Evolutionary conservation across 2,797 vertebrate genomes (phyloP).

Genomic region (Ciconia nigra): DNA sequence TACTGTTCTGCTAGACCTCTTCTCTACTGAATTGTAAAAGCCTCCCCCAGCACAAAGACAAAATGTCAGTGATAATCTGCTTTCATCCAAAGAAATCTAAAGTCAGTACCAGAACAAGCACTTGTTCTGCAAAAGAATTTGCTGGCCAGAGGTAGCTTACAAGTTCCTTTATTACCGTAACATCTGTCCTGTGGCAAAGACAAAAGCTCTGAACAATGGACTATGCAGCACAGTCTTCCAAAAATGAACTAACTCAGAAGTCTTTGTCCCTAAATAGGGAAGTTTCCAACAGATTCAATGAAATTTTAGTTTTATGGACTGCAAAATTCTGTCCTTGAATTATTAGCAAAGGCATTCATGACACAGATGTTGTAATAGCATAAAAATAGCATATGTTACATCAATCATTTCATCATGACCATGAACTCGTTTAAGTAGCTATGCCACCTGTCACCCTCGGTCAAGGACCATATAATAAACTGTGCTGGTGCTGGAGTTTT

Average conservation of each 20-base stretch:
- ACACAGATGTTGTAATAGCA: background rate
- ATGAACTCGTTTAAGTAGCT: background rate
- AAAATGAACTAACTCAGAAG: background rate
- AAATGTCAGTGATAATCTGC: background rate
- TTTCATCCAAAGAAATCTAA: background rate
- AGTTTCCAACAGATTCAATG: background rate
- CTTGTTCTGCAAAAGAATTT: background rate
- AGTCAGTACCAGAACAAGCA: background rate
- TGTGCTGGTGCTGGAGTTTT: background rate
- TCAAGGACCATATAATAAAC: background rate
- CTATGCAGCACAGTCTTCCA: background rate
- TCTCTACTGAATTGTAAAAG: background rate
- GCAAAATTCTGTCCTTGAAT: background rate
- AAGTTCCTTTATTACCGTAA: background rate
- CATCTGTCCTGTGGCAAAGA: background rate
- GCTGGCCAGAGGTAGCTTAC: background rate
- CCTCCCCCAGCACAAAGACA: background rate
- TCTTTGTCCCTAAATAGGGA: background rate
- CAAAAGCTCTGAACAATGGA: background rate
- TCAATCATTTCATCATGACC: background rate
- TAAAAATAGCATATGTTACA: background rate
- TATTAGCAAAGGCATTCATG: background rate
- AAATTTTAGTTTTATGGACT: background rate
- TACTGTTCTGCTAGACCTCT: background rate
- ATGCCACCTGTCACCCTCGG: background rate